These are phyloP conservation scores for Micromesistius poutassou DNA, from an alignment of 2,797 vertebrate species.

Conservation along the genomic window DNA sequence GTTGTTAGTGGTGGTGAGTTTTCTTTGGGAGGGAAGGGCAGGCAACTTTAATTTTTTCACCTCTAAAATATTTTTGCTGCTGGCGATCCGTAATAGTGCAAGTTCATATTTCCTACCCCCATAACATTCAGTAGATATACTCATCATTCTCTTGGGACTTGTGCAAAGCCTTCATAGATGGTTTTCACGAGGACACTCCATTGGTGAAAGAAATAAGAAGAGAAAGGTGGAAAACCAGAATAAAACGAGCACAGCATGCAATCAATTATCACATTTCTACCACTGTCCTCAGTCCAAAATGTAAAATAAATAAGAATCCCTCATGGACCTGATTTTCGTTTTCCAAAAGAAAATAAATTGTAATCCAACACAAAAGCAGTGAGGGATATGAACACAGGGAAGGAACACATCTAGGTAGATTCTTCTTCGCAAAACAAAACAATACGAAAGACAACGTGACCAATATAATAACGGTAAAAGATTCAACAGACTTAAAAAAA, in stretches of 20 bases:
- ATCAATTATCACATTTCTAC: constrained; percentile 52
- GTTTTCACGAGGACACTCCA: constrained; percentile 47
- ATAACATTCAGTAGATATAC: constrained; percentile 59
- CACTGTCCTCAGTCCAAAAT: constrained; percentile 62
- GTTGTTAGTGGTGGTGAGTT: constrained; percentile 2
- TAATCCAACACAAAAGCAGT: constrained; percentile 56
- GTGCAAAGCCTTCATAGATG: constrained; percentile 66
- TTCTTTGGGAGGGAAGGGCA: not conserved
- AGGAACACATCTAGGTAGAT: constrained; percentile 75
- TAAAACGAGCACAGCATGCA: constrained; percentile 47
- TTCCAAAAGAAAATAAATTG: constrained; percentile 24
- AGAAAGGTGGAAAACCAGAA: not conserved
- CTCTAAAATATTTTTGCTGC: constrained; percentile 43
- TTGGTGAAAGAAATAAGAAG: constrained; percentile 24
- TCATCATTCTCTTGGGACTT: constrained; percentile 55
- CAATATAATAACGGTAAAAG: constrained; percentile 63
- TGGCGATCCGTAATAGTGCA: constrained; percentile 71
- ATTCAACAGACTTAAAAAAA: constrained; percentile 61
- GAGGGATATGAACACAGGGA: constrained; percentile 56
- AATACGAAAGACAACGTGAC: constrained; percentile 57
- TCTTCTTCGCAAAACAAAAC: constrained; percentile 64
- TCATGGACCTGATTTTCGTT: constrained; percentile 61
- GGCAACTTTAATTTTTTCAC: constrained; percentile 27
- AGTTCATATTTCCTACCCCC: constrained; percentile 58
- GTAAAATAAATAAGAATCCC: constrained; percentile 77